phyloP scores from a whole-genome alignment of 2,888 invertebrate genomes.

The Galerucella nymphaeae region DNA sequence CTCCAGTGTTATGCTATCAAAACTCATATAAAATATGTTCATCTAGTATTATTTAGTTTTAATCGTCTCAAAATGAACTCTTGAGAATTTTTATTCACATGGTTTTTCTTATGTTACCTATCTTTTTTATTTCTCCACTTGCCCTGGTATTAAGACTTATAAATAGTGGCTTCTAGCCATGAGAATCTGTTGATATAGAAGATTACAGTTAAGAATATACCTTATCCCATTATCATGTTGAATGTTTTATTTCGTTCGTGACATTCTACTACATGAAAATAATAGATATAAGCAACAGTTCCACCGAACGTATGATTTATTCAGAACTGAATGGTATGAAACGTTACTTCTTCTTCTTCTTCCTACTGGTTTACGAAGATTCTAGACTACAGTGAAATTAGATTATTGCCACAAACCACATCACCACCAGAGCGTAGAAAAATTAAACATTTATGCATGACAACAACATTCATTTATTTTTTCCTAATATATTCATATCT shows the following conservation, averaged over 20 bases:
- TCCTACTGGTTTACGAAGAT: neutral
- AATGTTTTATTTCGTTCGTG: slow-evolving; percentile 31
- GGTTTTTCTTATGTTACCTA: neutral
- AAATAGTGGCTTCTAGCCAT: slow-evolving; percentile 4
- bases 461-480: too few relatives aligned
- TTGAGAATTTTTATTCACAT: neutral
- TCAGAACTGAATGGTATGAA: neutral
- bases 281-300: slow-evolving; percentile 11
- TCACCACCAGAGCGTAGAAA: too few relatives aligned
- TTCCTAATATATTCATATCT: too few relatives aligned
- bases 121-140: neutral
- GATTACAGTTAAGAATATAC: slow-evolving; percentile 9
- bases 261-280: slow-evolving; percentile 28
- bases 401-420: too few relatives aligned
- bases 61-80: too few relatives aligned
- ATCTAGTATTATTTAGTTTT: too few relatives aligned
- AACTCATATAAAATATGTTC: too few relatives aligned
- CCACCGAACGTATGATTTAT: slow-evolving; percentile 7
- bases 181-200: slow-evolving; percentile 5
- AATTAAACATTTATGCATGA: too few relatives aligned
- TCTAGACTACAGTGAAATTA: neutral
- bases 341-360: neutral
- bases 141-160: neutral
- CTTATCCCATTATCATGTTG: slow-evolving; percentile 25
- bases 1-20: too few relatives aligned